Percentiles rank a stretch among this genome's conserved stretches.
phyloP scores from a whole-genome alignment of 1,140 invertebrate species.

The Formica selysi region DNA sequence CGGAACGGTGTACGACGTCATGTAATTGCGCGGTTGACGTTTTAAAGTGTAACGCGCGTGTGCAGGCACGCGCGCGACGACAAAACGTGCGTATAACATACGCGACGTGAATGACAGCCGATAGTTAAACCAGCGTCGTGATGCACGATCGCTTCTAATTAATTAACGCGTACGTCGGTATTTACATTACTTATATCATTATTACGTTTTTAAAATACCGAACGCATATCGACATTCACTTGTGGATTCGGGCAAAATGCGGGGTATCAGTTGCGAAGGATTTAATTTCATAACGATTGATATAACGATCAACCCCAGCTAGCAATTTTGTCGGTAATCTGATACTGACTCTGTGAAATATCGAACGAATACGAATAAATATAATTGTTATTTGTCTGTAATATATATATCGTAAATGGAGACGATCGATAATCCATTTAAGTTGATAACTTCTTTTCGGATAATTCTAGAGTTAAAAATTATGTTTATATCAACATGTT shows the following conservation, averaged over 20 bases:
- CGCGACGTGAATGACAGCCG: constrained; percentile 36
- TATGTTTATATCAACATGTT: not conserved
- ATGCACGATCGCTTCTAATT: constrained; percentile 25
- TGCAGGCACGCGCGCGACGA: not conserved
- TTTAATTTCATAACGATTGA: constrained; percentile 49
- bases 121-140: constrained; percentile 27
- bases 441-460: not conserved
- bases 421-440: constrained; percentile 21
- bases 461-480: not conserved
- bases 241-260: constrained; percentile 4
- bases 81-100: constrained; percentile 27
- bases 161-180: not conserved
- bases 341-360: constrained; percentile 30
- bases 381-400: constrained; percentile 27
- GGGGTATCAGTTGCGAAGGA: constrained; percentile 31
- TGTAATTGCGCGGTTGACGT: not conserved
- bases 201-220: constrained; percentile 10
- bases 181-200: not conserved
- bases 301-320: constrained; percentile 38
- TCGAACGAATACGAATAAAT: constrained; percentile 34
- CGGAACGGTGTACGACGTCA: not conserved
- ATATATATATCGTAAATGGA: not conserved
- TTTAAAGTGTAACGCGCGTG: constrained; percentile 21
- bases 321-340: constrained; percentile 40
- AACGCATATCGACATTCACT: constrained; percentile 1